Base-by-base conservation (phyloP, 2,888 invertebrate species). In the Dysmachus trigonus region DNA sequence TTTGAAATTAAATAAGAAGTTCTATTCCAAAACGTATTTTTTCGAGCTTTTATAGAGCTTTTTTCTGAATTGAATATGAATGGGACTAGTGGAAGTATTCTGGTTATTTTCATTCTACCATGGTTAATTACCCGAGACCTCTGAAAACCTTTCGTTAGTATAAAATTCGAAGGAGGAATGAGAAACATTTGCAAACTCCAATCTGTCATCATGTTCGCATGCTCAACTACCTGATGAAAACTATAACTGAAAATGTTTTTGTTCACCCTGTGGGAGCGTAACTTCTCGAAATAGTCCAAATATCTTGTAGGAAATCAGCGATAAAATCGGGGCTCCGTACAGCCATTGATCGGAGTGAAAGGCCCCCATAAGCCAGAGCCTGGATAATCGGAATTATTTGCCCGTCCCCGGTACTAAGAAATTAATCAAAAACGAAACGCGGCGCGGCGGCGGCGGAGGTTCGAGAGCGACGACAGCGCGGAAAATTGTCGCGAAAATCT, bases 401-500 rank as follows among this genome's bases (percentile, higher is more conserved):
- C 27, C 62, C 62, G 62, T 62, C 62, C 27, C 31, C 35, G 47
- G 35, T 41, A 33, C n/a, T 15, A 82, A 71, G 82, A 82, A 82
- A 82, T 82, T 82, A 82, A 82, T 82, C 82, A 82, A 53, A 82
- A 82, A 82, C 35, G 62, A 82, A 82, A 82, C 35, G 62, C 35
- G 62, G 71, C 62, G 71, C 35, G 62, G 22, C 22, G 22, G 62
- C 62, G 22, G 22, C 27, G 2, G 62, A 62, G 10, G n/a, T n/a
- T n/a, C n/a, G 38, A 41, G 38, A 31, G 31, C 31, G n/a, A 3
- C 62, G 62, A 62, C 62, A 71, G 27, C 71, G 27, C 71, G 62
- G 82, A 82, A 71, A 82, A 82, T 82, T 82, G 82, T 82, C 82
- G 82, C 82, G 22, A 71, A 51, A 82, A 82, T 82, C 82, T 22